Evolutionary conservation across 2,888 invertebrate genomes (phyloP).

Genomic region (Labia minor): DNA sequence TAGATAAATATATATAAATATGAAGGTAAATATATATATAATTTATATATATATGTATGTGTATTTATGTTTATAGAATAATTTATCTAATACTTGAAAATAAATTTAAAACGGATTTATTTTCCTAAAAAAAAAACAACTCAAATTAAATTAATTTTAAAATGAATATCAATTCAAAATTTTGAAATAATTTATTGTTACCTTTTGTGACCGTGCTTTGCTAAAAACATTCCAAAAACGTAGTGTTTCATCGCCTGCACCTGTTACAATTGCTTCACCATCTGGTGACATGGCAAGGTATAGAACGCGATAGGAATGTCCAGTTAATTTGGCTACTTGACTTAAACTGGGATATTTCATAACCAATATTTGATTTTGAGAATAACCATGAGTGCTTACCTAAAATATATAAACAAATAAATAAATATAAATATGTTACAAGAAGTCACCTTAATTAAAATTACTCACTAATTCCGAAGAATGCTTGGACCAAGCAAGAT

Average conservation of each 20-base stretch:
- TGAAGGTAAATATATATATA: too few species aligned
- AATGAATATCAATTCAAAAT: neutral
- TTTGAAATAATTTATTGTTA: too few species aligned
- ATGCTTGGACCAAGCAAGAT: slow-evolving; percentile 97
- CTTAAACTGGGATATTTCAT: slow-evolving; percentile 98
- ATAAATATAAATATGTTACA: neutral
- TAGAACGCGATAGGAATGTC: slow-evolving; percentile 90
- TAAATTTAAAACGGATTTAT: slow-evolving; percentile 83
- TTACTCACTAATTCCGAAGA: slow-evolving; percentile 79
- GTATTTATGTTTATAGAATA: too few species aligned
- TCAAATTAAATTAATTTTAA: too few species aligned
- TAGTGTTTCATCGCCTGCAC: slow-evolving; percentile 95
- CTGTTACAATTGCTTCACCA: slow-evolving; percentile 97
- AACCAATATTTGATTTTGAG: slow-evolving; percentile 95
- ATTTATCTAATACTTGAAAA: slow-evolving; percentile 75
- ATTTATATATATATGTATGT: too few species aligned
- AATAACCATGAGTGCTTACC: slow-evolving; percentile 92
- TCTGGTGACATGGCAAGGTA: slow-evolving; percentile 95
- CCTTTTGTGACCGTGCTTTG: slow-evolving; percentile 84
- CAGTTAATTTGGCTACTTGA: slow-evolving; percentile 93
- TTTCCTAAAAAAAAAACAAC: slow-evolving; percentile 49
- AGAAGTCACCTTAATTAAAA: slow-evolving; percentile 30
- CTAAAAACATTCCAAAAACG: slow-evolving; percentile 99
- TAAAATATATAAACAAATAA: slow-evolving; percentile 28
- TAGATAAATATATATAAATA: too few species aligned